phyloP scores from a whole-genome alignment of 2,888 invertebrate species.

The Sialis fuliginosa region DNA sequence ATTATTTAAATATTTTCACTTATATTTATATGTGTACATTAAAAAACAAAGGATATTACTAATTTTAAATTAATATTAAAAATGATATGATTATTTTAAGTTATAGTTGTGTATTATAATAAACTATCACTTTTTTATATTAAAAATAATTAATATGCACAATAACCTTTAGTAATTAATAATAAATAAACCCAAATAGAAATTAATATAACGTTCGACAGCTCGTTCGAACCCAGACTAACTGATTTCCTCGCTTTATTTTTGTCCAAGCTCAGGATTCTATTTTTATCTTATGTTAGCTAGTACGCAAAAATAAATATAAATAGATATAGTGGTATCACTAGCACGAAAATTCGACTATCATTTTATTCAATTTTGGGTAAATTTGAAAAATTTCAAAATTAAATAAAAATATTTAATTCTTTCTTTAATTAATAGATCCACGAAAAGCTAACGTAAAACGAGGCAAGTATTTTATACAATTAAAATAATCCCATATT shows the following conservation, averaged over 20 bases:
- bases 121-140: neutral
- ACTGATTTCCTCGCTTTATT: neutral
- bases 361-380: too few species aligned
- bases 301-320: neutral
- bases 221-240: constrained; percentile 2
- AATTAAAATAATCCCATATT: too few species aligned
- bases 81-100: too few species aligned
- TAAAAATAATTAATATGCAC: neutral
- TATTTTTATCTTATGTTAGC: neutral
- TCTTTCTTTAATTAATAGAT: too few species aligned
- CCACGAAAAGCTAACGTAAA: too few species aligned
- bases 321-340: neutral
- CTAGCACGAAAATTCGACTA: too few species aligned
- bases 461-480: too few species aligned
- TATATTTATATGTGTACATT: too few species aligned
- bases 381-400: too few species aligned
- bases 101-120: neutral
- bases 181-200: neutral
- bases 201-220: constrained; percentile 1
- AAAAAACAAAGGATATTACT: too few species aligned
- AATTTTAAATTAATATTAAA: too few species aligned
- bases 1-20: neutral
- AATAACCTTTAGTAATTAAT: neutral
- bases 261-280: neutral
- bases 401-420: too few species aligned